Base-by-base conservation (phyloP, 2,797 vertebrate species). In the Alfaro cultratus region DNA sequence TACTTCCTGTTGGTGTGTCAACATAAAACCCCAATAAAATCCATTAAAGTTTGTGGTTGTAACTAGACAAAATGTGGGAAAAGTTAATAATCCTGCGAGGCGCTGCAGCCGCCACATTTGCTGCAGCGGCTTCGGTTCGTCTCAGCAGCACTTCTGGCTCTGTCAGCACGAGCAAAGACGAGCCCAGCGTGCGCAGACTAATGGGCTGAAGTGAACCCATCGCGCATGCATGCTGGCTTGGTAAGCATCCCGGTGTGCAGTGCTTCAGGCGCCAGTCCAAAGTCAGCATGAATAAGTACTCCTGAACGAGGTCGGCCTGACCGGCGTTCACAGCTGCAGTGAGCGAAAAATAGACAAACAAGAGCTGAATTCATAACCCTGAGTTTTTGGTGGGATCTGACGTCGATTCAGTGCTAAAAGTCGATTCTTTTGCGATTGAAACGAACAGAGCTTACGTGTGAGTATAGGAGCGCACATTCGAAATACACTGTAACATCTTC, bases 191-290 rank as follows among this genome's bases (percentile, higher is more conserved):
- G 74, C 45, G 57, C 64, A 74, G 31, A n/a, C 80, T 64, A 57
- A 73, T 73, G n/a, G 75, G 79, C 18, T 71, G 74, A 83, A 80
- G 77, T 51, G 53, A 80, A 82, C 51, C 67, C 77, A 47, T 80
- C 76, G 60, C 43, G n/a, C 49, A 53, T 53, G 43, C 79, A 64
- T 78, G 76, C 79, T 81, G 80, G 73, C 84, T 86, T 83, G 67
- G 60, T 83, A 49, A 82, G 74, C 51, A 57, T 84, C 74, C 79
- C 12, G 55, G 73, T 85, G 76, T 76, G 80, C 7, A 2, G 76
- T 62, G 71, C 64, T 85, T 82, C 74, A 55, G 75, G 77, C 80
- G 70, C 53, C 60, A 39, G 39, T 85, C 85, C 83, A 80, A 83
- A 84, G 73, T 85, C 81, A 75, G 82, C 77, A 81, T 76, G 78